Evolutionary conservation across 2,113 vertebrate species (phyloP).

Genomic region (Suncus etruscus): DNA sequence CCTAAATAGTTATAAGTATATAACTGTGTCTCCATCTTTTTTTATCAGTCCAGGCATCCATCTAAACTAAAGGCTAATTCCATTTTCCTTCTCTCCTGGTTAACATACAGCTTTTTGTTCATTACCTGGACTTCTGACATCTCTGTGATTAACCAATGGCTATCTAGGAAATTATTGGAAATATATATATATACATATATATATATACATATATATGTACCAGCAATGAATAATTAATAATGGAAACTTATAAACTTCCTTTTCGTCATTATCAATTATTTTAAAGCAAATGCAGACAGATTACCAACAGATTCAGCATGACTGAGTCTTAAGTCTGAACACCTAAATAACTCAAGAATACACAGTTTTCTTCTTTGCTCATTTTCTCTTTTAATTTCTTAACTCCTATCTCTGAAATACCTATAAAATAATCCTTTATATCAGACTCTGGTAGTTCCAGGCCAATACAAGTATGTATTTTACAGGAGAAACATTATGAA

Average conservation of each 20-base stretch:
- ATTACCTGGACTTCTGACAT: background rate
- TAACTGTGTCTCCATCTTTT: too few species aligned
- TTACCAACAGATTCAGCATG: background rate
- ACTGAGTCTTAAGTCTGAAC: background rate
- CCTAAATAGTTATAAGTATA: too few species aligned
- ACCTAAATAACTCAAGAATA: background rate
- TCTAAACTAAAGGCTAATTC: too few species aligned
- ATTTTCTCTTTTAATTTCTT: background rate
- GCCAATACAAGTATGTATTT: background rate
- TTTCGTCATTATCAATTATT: background rate
- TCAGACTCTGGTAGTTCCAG: background rate
- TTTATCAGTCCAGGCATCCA: too few species aligned
- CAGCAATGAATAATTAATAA: background rate
- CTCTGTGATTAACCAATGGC: background rate
- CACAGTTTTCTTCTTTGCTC: background rate
- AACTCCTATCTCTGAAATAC: background rate
- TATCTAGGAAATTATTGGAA: background rate
- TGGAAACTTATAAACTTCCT: background rate
- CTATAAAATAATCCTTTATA: background rate
- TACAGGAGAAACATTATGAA: background rate
- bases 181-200: too few species aligned
- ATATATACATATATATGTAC: too few species aligned
- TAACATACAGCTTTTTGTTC: background rate
- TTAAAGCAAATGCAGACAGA: background rate
- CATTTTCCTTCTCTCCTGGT: too few species aligned